Conservation (phyloP, 2,797 vertebrate species). For the Tapera naevia region DNA sequence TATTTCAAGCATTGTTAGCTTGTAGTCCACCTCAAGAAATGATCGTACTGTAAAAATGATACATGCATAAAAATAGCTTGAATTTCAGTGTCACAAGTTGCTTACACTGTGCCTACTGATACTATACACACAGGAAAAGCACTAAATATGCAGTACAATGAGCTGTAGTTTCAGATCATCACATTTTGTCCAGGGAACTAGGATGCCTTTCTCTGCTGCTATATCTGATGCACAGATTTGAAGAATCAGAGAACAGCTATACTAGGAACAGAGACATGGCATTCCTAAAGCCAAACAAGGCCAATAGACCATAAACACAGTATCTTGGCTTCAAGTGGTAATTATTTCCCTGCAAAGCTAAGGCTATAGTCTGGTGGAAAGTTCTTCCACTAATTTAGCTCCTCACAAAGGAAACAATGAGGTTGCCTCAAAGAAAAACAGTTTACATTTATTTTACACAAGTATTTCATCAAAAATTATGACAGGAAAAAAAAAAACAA, state of each 20-base stretch:
- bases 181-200: not conserved
- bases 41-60: not conserved
- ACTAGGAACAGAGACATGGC: not conserved
- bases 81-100: not conserved
- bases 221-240: not conserved
- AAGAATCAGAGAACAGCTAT: not conserved
- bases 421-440: not conserved
- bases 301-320: not conserved
- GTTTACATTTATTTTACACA: not conserved
- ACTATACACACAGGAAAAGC: not conserved
- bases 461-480: not conserved
- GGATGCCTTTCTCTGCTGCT: not conserved
- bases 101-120: not conserved
- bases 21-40: not conserved
- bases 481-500: not conserved
- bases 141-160: not conserved
- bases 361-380: not conserved
- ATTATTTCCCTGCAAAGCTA: conserved; percentile 23
- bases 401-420: not conserved
- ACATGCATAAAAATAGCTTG: not conserved
- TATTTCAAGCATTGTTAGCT: not conserved
- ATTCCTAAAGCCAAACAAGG: not conserved
- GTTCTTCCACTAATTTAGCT: not conserved
- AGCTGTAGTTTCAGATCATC: not conserved
- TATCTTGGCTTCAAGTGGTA: not conserved